Evolutionary conservation across 2,888 invertebrate species (phyloP), one percentile per base, ranked within the genome.

Genomic region (Lobophora halterata): DNA sequence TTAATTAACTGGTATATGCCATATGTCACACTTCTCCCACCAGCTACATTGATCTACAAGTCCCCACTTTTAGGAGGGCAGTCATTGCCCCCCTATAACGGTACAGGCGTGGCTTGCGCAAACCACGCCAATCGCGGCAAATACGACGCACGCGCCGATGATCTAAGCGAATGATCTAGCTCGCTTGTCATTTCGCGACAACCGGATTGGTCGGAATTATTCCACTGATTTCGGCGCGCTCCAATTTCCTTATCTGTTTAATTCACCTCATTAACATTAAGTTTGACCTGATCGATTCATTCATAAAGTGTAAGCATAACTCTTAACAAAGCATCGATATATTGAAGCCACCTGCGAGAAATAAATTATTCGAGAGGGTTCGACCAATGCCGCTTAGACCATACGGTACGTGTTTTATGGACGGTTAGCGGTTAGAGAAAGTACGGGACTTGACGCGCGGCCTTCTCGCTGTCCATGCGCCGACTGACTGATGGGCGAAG

Each of bases 151-250:
- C 61, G 66, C 77, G 65, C 57, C 64, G 74, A 69, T 74, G 69
- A 79, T 82, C 82, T 81, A 83, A 83, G 73, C 82, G 82, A 81
- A 80, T 81, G 80, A 83, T 85, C 86, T 87, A 86, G 83, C 79
- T 63, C 54, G 71, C 76, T 68, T 81, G 86, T 86, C 86, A 85
- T 78, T 82, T 81, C 69, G 83, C 82, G 71, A 72, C 67, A 76
- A 58, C 68, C 71, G 64, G 78, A 87, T 87, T 87, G 86, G 86
- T 68, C 67, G 57, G 61, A 62, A 71, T 70, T 65, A 65, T 70
- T 66, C 60, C 69, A 65, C 59, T 69, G 67, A 70, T 61, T 77
- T 77, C 68, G 72, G 71, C 58, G 55, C 39, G 49, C 46, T 47
- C 50, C 66, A 80, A 74, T 79, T 52, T 50, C 49, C 44, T 61